These are phyloP conservation scores for Penaeus indicus DNA, from an alignment of 1,140 invertebrate species.

Conservation along the genomic window DNA sequence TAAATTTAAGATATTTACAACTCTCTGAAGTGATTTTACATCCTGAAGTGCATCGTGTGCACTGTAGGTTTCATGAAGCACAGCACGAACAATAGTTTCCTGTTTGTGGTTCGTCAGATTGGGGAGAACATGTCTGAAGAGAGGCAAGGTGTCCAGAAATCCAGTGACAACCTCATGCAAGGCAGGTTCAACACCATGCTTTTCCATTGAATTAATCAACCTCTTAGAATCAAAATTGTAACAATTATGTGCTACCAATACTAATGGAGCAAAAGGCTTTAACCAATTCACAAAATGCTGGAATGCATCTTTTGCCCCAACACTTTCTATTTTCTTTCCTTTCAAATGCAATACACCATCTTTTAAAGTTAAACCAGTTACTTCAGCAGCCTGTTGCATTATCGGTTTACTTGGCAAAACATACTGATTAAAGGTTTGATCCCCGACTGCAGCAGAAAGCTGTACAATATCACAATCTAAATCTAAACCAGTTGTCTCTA, in stretches of 20 bases:
- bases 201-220: conserved; percentile 16
- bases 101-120: conserved; percentile 10
- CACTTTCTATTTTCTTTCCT: conserved; percentile 12
- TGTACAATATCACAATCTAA: conserved; percentile 34
- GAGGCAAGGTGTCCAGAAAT: conserved; percentile 25
- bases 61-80: conserved; percentile 6
- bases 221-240: conserved; percentile 10
- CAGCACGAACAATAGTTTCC: not conserved
- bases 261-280: conserved; percentile 3
- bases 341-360: conserved; percentile 9
- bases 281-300: conserved; percentile 1
- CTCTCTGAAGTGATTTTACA: conserved; percentile 20
- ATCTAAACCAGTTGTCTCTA: conserved; percentile 30
- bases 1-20: not conserved
- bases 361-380: conserved; percentile 18
- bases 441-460: conserved; percentile 18
- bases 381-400: not conserved
- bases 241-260: conserved; percentile 34
- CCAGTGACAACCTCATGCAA: not conserved
- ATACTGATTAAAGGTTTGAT: conserved; percentile 26
- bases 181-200: not conserved
- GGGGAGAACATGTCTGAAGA: conserved; percentile 15
- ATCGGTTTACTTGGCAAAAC: not conserved
- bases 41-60: conserved; percentile 26
- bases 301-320: not conserved